A percentile compares a stretch with the other conserved stretches of the same genome.
Evolutionary conservation across 2,113 vertebrate genomes (phyloP).

Genomic region (Aleadryas rufinucha): DNA sequence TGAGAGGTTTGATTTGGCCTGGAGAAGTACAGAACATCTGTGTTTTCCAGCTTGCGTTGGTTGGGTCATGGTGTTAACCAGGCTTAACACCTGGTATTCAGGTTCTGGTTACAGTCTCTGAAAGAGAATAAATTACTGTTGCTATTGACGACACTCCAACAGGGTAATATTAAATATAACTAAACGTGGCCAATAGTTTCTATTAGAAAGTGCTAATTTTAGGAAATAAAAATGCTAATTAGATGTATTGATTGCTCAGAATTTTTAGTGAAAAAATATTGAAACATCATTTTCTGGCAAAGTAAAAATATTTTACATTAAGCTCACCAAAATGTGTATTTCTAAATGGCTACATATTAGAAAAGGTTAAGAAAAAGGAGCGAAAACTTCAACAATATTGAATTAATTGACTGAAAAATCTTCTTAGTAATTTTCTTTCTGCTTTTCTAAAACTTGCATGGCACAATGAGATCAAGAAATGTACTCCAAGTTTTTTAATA

Average conservation of each 20-base stretch:
- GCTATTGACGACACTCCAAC: background rate
- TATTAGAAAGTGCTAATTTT: background rate
- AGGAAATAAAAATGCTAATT: background rate
- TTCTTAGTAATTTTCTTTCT: background rate
- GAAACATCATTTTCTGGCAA: background rate
- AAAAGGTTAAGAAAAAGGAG: background rate
- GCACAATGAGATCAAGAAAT: background rate
- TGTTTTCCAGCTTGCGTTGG: background rate
- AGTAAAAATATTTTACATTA: background rate
- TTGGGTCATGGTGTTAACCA: background rate
- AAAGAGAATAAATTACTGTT: background rate
- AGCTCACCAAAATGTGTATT: background rate
- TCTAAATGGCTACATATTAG: background rate
- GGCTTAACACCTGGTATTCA: background rate
- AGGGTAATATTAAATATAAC: background rate
- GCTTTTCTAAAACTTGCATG: background rate
- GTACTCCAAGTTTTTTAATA: background rate
- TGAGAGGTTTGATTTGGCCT: background rate
- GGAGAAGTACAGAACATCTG: background rate
- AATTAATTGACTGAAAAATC: background rate
- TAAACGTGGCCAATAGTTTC: background rate
- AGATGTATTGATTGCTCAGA: background rate
- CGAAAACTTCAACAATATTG: background rate
- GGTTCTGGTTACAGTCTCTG: background rate
- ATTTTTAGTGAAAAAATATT: background rate